phyloP scores from a whole-genome alignment of 2,888 invertebrate genomes.

The Epistrophella euchroma region DNA sequence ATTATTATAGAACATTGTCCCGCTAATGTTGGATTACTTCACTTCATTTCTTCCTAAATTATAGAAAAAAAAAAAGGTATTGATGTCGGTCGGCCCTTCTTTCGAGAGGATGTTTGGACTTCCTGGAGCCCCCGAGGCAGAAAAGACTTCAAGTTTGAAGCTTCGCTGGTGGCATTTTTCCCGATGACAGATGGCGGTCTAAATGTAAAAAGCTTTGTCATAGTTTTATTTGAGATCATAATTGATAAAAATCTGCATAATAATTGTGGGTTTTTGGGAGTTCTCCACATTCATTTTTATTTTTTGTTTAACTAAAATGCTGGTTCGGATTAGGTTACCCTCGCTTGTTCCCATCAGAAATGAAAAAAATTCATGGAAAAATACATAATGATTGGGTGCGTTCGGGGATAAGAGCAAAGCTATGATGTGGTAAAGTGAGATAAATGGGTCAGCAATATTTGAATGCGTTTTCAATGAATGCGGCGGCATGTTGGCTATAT shows the following conservation, averaged over 20 bases:
- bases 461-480: conserved; percentile 44
- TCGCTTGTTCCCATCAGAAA: background rate
- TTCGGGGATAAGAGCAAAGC: conserved; percentile 7
- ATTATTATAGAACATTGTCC: conserved; percentile 67
- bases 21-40: conserved; percentile 37
- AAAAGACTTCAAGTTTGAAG: background rate
- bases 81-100: background rate
- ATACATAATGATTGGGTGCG: conserved; percentile 13
- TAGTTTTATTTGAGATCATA: conserved; percentile 44
- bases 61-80: background rate
- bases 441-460: conserved; percentile 61
- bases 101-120: conserved; percentile 16
- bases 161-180: conserved; percentile 56
- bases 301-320: conserved; percentile 5
- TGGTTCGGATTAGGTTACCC: conserved; percentile 29
- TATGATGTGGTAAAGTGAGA: conserved; percentile 61
- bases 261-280: conserved; percentile 54
- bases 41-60: background rate
- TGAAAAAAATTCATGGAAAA: conserved; percentile 25
- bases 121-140: background rate
- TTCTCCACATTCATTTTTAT: background rate
- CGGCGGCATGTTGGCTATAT: conserved; percentile 9
- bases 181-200: conserved; percentile 64
- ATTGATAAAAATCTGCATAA: conserved; percentile 65
- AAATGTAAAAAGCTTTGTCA: conserved; percentile 53